A percentile compares a stretch with the other conserved stretches of the same genome.
Conservation (phyloP, 1,140 invertebrate species). For the Pteromalus puparum region DNA sequence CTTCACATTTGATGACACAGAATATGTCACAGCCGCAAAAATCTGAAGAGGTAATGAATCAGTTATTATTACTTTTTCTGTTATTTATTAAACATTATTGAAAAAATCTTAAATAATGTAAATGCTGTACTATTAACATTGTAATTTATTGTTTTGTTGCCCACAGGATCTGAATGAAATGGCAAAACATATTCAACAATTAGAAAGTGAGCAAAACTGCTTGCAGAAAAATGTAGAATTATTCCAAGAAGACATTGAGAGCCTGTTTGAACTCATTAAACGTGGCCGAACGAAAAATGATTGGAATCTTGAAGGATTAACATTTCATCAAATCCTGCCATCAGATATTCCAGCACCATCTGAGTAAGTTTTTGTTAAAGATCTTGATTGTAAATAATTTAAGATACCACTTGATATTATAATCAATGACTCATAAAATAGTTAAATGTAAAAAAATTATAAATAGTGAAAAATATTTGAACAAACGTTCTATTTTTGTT, state of each 20-base stretch:
- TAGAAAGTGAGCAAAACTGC: conserved; percentile 61
- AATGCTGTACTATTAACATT: neutral
- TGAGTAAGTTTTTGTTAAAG: conserved; percentile 60
- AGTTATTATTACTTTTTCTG: neutral
- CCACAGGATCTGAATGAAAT: conserved; percentile 64
- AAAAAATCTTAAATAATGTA: neutral
- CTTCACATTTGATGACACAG: conserved; percentile 63
- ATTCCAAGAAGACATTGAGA: conserved; percentile 69
- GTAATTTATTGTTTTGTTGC: conserved; percentile 24
- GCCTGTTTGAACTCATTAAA: conserved; percentile 68
- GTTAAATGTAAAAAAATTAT: conserved; percentile 25
- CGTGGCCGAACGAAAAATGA: conserved; percentile 63
- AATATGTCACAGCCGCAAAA: conserved; percentile 62
- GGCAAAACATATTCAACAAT: conserved; percentile 61
- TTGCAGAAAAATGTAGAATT: conserved; percentile 64
- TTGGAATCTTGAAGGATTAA: conserved; percentile 69
- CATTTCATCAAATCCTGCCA: conserved; percentile 64
- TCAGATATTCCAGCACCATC: conserved; percentile 61
- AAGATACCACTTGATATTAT: neutral
- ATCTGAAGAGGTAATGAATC: conserved; percentile 62
- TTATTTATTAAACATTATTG: neutral
- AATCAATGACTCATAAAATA: neutral
- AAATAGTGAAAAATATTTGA: conserved; percentile 10
- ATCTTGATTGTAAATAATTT: neutral
- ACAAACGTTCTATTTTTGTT: conserved; percentile 49